These are phyloP conservation scores for Melanotaenia nigrans DNA, from an alignment of 2,797 vertebrate genomes.

Conservation along the genomic window DNA sequence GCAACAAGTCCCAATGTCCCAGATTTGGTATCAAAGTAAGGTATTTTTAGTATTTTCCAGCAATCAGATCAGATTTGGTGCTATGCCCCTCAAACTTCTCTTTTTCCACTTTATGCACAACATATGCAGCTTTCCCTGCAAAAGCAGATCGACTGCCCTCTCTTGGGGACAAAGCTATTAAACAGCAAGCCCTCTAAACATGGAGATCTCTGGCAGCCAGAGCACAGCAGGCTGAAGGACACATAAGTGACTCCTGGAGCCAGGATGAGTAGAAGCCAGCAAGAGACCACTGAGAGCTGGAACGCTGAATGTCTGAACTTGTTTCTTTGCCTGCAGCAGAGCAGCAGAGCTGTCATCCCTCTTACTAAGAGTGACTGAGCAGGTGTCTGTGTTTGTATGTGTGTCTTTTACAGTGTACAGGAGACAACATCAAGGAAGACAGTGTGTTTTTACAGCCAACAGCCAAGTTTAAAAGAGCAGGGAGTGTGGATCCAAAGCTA, in stretches of 20 bases:
- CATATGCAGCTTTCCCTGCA: slow-evolving; percentile 31
- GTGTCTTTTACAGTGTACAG: slow-evolving; percentile 26
- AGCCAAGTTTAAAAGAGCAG: slow-evolving; percentile 32
- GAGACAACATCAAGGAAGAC: slow-evolving; percentile 32
- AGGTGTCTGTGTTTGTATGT: slow-evolving; percentile 33
- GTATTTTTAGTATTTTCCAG: slow-evolving; percentile 58
- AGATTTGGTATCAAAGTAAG: slow-evolving; percentile 62
- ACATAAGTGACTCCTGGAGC: slow-evolving; percentile 52
- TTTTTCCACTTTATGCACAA: slow-evolving; percentile 36
- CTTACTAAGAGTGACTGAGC: slow-evolving; percentile 51
- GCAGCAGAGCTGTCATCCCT: slow-evolving; percentile 68
- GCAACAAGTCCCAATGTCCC: slow-evolving; percentile 46
- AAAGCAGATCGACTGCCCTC: slow-evolving; percentile 56
- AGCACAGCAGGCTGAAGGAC: slow-evolving; percentile 44
- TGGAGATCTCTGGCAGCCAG: slow-evolving; percentile 71
- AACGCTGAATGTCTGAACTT: slow-evolving; percentile 62
- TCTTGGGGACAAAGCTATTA: slow-evolving; percentile 63
- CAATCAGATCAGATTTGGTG: slow-evolving; percentile 12
- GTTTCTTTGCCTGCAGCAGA: slow-evolving; percentile 55
- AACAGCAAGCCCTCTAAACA: slow-evolving; percentile 67
- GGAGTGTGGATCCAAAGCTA: slow-evolving; percentile 30
- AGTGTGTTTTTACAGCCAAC: slow-evolving; percentile 31
- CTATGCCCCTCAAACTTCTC: slow-evolving; percentile 17
- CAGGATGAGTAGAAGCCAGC: slow-evolving; percentile 60
- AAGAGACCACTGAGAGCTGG: slow-evolving; percentile 38